Conservation (phyloP, 1,140 invertebrate genomes). For the Ceratina australensis region DNA sequence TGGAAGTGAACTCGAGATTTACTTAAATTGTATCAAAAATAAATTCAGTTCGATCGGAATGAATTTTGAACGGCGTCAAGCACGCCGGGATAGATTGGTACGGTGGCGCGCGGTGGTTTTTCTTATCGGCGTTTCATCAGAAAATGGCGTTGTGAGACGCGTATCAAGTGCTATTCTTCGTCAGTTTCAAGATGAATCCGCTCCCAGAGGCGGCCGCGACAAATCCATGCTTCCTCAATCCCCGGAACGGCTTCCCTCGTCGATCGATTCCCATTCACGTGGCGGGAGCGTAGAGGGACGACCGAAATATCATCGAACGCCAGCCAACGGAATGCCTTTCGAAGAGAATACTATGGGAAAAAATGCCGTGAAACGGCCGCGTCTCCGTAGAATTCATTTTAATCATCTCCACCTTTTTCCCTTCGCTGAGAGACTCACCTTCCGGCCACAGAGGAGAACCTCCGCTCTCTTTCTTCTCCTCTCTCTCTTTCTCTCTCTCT, state of each 20-base stretch:
- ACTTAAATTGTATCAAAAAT: no score
- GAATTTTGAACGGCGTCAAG: not conserved
- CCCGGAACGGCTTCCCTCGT: constrained; percentile 36
- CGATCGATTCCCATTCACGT: constrained; percentile 46
- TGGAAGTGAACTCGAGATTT: no score
- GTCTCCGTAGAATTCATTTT: constrained; percentile 55
- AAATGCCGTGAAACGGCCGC: constrained; percentile 40
- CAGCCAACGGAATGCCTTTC: constrained; percentile 9
- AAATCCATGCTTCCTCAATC: constrained; percentile 36
- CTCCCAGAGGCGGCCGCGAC: not conserved
- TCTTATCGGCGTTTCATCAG: constrained; percentile 40
- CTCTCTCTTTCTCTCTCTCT: not conserved
- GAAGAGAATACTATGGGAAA: constrained; percentile 39
- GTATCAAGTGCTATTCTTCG: constrained; percentile 48
- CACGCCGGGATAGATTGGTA: not conserved
- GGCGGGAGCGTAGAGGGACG: constrained; percentile 14
- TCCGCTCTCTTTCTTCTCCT: not conserved
- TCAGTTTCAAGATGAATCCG: constrained; percentile 44
- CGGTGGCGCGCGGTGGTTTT: not conserved
- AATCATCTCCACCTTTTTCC: constrained; percentile 52
- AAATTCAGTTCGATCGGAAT: no score
- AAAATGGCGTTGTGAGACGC: constrained; percentile 43
- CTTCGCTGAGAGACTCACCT: constrained; percentile 44
- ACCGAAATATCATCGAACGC: constrained; percentile 52
- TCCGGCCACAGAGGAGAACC: constrained; percentile 43